These are phyloP conservation scores for Ceratina australensis DNA, from an alignment of 1,140 invertebrate species.

Conservation along the genomic window DNA sequence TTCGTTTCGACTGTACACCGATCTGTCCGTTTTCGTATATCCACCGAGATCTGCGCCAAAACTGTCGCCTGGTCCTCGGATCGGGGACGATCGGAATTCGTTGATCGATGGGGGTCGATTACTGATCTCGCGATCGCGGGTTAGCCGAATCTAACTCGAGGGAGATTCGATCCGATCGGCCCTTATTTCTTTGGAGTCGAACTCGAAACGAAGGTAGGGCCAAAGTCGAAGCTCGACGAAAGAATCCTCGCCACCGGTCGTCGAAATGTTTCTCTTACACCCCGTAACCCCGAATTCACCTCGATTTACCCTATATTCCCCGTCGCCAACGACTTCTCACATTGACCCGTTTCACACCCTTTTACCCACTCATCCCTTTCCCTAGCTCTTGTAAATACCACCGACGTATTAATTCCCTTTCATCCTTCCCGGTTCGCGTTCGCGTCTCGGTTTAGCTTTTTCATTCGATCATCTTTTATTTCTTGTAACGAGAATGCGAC, in stretches of 20 bases:
- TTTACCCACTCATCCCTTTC: not conserved
- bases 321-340: constrained; percentile 19
- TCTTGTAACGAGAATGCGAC: not conserved
- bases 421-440: constrained; percentile 17
- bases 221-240: constrained; percentile 53
- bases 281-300: too few relatives aligned
- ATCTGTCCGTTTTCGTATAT: not conserved
- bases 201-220: constrained; percentile 43
- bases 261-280: constrained; percentile 48
- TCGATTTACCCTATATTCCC: not conserved
- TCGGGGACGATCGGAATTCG: not conserved
- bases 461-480: not conserved
- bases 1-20: constrained; percentile 25
- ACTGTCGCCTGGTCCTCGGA: not conserved
- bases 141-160: not conserved
- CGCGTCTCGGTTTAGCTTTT: not conserved
- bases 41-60: not conserved
- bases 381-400: constrained; percentile 65
- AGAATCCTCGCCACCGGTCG: constrained; percentile 55
- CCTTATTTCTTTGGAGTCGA: too few relatives aligned
- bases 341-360: not conserved
- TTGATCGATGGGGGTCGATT: not conserved
- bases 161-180: not conserved
- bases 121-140: not conserved
- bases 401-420: constrained; percentile 28